Evolutionary conservation across 2,797 vertebrate genomes (phyloP).

Genomic region (Lophotriccus pileatus): DNA sequence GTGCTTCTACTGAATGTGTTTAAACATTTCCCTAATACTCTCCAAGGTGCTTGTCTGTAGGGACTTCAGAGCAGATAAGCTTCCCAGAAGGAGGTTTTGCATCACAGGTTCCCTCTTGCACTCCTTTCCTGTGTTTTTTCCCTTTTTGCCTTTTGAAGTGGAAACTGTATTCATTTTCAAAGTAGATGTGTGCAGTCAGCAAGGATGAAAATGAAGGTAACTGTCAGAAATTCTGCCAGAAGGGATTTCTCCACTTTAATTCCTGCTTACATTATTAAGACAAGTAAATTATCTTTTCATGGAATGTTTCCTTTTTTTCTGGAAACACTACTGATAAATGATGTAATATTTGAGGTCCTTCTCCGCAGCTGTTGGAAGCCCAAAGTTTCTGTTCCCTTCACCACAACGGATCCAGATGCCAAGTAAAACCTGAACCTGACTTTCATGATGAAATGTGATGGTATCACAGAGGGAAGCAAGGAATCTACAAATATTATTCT

Average conservation of each 20-base stretch:
- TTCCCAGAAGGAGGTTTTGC: conserved; percentile 52
- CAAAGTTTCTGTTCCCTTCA: conserved; percentile 41
- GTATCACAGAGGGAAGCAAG: conserved; percentile 18
- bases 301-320: conserved; percentile 62
- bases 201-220: conserved; percentile 32
- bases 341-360: conserved; percentile 41
- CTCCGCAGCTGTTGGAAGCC: conserved; percentile 2
- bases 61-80: conserved; percentile 40
- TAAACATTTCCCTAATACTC: conserved; percentile 30
- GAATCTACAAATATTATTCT: conserved; percentile 31
- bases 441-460: conserved; percentile 49
- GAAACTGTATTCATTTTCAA: conserved; percentile 44
- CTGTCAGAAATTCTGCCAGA: conserved; percentile 62
- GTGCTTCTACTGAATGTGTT: conserved; percentile 12
- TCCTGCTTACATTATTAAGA: conserved; percentile 65
- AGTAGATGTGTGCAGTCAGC: conserved; percentile 17
- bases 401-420: conserved; percentile 25
- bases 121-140: background rate
- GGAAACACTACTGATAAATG: conserved; percentile 46
- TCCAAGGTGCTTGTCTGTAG: conserved; percentile 13
- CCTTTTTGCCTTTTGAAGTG: conserved; percentile 24
- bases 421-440: conserved; percentile 56
- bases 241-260: conserved; percentile 63
- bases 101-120: background rate
- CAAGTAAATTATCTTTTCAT: conserved; percentile 70